Evolutionary conservation across 2,888 invertebrate species (phyloP), one percentile per base, ranked within the genome.

Genomic region (Conus canariensis): DNA sequence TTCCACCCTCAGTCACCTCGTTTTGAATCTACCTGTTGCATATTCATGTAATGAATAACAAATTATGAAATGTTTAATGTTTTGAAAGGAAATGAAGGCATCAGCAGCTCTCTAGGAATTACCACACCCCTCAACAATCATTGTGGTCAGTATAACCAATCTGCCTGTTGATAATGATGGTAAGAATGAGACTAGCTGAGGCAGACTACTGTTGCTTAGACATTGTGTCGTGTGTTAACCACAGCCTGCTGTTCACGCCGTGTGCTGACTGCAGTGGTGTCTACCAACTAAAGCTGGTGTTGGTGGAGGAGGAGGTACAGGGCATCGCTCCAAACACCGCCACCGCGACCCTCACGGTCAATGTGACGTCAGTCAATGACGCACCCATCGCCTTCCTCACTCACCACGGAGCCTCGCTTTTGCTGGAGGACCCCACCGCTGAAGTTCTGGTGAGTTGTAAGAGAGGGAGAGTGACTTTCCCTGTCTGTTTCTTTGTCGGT

Each of bases 211-310:
- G 45, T 45, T 45, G 45, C 45, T 45, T 45, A 45, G 45, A 45
- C 45, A 45, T 45, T 45, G 45, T 45, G 45, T 4, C 45, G 45
- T 45, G 45, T 45, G 45, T 45, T 45, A 3, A 22, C 22, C 58
- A 12, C 90, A 93, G 93, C 14, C 77, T 93, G 58, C 58, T 89
- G 8, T 92, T 91, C 86, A 91, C 91, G 25, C 93, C 93, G n/a
- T 93, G 93, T 87, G 58, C 86, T 10, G 91, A 94, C 86, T 93
- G 93, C 86, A 90, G 64, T 60, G 93, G 93, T 22, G 64, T 89
- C 19, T 90, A 90, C 25, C 86, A 90, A 14, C 70, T 93, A 19
- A 77, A 82, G 9, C 83, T 94, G 25, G 56, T 85, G 7, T 16
- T 94, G 70, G 30, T 56, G 25, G 93, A 94, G 83, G 60, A 92